These are phyloP conservation scores for Naja naja DNA, from an alignment of 2,113 vertebrate genomes.

Conservation along the genomic window DNA sequence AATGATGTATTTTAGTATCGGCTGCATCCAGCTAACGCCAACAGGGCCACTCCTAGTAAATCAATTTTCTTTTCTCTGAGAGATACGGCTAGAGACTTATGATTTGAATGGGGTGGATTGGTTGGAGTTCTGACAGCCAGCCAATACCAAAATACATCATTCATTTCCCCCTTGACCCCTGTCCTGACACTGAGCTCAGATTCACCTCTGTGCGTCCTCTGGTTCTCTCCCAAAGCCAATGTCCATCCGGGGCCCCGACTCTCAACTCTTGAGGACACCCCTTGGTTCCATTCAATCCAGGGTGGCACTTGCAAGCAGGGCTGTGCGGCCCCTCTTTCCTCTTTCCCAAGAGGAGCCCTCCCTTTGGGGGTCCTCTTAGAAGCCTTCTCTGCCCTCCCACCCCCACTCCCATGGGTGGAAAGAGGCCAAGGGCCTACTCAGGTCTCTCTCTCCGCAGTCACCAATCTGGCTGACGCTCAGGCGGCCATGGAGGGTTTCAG, in stretches of 20 bases:
- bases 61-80: too few species aligned
- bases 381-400: not conserved
- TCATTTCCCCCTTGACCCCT: too few species aligned
- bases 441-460: not conserved
- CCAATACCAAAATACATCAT: too few species aligned
- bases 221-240: not conserved
- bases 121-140: too few species aligned
- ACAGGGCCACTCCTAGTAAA: too few species aligned
- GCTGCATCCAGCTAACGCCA: too few species aligned
- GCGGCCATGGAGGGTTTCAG: rapidly evolving
- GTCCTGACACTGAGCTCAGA: not conserved
- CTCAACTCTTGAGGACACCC: not conserved
- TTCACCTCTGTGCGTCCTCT: not conserved
- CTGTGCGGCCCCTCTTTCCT: not conserved
- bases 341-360: not conserved
- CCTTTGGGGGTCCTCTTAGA: not conserved
- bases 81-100: too few species aligned
- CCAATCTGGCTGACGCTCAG: rapidly evolving
- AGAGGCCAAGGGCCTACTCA: not conserved
- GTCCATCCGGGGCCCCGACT: not conserved
- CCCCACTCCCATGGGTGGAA: not conserved
- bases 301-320: not conserved
- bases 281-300: not conserved
- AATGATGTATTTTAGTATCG: too few species aligned
- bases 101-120: too few species aligned